Base-by-base conservation (phyloP, 2,797 vertebrate species). In the Enteromius viviparus region DNA sequence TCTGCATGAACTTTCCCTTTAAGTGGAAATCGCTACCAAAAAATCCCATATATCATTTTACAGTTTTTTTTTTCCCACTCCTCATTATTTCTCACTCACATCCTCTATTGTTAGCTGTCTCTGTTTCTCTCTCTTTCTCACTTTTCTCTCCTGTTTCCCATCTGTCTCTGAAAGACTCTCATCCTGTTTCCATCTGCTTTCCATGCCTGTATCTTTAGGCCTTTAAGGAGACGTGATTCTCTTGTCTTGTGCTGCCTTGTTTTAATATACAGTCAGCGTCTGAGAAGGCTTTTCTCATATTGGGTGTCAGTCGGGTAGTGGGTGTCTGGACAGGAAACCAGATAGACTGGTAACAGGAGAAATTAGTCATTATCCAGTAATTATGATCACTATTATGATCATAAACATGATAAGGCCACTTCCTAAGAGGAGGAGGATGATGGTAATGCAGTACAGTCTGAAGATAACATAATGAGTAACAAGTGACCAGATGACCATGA, bases 251-350 rank as follows among this genome's bases (percentile, higher is more conserved):
- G 26, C 80, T 37, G 65, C 21, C 55, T 64, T 77, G 69, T 77
- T 84, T 86, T 84, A 86, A 80, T 66, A 77, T 86, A 65, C 76
- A 81, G 47, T 76, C 42, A 37, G 65, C 34, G 7, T 84, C 34
- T 53, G 51, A 29, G 45, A 69, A 62, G 58, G 53, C 32, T 64
- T 47, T 66, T 66, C 55, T 51, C n/a, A 58, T 78, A 58, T 78
- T 74, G 77, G 21, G 14, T 78, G 82, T 26, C 71, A 71, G 51
- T 78, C 58, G 2, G 6, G 53, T 70, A 34, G 84, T 80, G 81
- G 76, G 70, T 8, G 40, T 76, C 62, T 69, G 51, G 64, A 78
- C 75, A 83, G 75, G 76, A 60, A 70, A 70, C 37, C 75, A 78
- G 82, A 83, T 65, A 70, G 42, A 77, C 26, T 83, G 21, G 74